Conservation (phyloP, 2,797 vertebrate species). For the Tangara arthus region DNA sequence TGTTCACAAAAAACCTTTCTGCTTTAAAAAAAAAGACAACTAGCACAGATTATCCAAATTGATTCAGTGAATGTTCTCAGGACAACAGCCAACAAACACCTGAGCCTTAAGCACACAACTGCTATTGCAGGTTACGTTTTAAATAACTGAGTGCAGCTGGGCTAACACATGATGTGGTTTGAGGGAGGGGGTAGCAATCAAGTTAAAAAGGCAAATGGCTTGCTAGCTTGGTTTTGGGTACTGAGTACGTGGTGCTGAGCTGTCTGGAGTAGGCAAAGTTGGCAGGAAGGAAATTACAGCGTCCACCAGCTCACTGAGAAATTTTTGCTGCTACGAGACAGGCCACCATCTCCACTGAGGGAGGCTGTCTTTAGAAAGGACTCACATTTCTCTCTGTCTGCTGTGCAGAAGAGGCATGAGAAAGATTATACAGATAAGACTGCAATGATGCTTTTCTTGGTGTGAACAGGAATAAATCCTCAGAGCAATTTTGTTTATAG, state of each 20-base stretch:
- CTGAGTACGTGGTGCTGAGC: neutral
- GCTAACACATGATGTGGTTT: neutral
- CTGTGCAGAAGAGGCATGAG: neutral
- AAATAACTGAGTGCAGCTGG: neutral
- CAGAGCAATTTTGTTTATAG: neutral
- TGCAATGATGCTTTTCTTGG: neutral
- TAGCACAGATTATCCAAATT: neutral
- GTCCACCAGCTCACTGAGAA: neutral
- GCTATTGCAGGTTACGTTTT: neutral
- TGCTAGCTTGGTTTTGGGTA: rapidly evolving
- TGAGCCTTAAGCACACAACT: neutral
- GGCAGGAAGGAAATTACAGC: neutral
- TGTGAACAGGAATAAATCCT: neutral
- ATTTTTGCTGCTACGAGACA: neutral
- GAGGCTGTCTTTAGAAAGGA: neutral
- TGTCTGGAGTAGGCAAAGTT: rapidly evolving
- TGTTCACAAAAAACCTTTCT: neutral
- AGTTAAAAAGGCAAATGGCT: neutral
- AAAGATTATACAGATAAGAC: neutral
- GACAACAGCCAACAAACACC: neutral
- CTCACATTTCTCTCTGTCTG: rapidly evolving
- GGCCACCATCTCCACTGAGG: neutral
- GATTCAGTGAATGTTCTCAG: neutral
- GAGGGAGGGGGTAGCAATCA: neutral
- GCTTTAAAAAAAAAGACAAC: neutral